A percentile compares a stretch with the other conserved stretches of the same genome.
phyloP scores from a whole-genome alignment of 2,113 vertebrate genomes.

The Pelodiscus sinensis region DNA sequence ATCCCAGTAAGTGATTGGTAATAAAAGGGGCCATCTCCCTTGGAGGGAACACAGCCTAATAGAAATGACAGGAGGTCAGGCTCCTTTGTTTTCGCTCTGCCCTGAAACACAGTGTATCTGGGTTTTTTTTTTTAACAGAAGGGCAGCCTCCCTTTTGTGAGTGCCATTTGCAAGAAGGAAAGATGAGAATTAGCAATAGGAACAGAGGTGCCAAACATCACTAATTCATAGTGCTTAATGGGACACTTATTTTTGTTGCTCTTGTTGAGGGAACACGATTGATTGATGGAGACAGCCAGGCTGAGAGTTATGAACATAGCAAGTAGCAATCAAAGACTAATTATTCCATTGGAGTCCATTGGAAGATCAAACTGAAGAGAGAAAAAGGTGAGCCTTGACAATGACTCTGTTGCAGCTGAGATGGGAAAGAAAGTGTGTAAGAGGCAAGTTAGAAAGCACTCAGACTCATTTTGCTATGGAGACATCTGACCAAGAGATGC shows the following conservation, averaged over 20 bases:
- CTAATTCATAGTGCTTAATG: neutral
- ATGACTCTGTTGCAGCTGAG: neutral
- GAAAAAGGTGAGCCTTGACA: slow-evolving; percentile 4
- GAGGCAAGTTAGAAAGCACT: neutral
- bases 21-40: neutral
- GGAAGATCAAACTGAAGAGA: neutral
- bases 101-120: neutral
- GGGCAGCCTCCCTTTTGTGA: neutral
- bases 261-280: neutral
- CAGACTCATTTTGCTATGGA: neutral
- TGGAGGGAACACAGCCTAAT: neutral
- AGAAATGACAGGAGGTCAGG: neutral
- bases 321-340: neutral
- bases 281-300: neutral
- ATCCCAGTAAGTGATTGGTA: neutral
- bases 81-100: neutral
- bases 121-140: neutral
- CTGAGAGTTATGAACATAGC: neutral
- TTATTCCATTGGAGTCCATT: neutral
- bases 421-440: neutral
- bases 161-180: neutral
- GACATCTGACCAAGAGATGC: neutral
- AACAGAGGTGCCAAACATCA: neutral
- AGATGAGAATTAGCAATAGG: neutral
- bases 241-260: neutral